Conservation (phyloP, 2,113 vertebrate species). For the Microcebus tavaratra region DNA sequence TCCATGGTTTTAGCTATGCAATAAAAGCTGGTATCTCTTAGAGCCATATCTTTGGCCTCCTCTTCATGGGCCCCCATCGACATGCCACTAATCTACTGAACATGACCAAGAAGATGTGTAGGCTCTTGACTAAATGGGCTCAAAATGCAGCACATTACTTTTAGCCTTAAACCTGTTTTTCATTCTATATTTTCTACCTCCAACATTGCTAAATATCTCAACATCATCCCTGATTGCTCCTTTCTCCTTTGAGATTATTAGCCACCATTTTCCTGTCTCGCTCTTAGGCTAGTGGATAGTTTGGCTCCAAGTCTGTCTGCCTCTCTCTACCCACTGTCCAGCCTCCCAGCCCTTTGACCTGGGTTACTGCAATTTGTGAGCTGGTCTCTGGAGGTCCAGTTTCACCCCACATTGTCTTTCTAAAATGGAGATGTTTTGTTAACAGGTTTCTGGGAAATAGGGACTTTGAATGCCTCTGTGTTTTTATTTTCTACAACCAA, state of each 20-base stretch:
- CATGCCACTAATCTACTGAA: not conserved
- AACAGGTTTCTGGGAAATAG: not conserved
- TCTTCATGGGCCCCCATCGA: not conserved
- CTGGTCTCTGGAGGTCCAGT: not conserved
- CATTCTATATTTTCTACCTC: not conserved
- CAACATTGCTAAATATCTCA: not conserved
- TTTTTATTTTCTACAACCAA: not conserved
- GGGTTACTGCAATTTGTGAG: too few species aligned
- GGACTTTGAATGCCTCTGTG: not conserved
- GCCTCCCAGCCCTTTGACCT: not conserved
- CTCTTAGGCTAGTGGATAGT: not conserved
- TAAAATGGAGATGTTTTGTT: not conserved
- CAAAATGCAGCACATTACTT: not conserved
- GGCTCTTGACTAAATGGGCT: not conserved
- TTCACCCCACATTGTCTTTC: not conserved
- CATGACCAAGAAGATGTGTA: not conserved
- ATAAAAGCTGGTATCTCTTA: not conserved
- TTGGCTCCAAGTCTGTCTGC: not conserved
- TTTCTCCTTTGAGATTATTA: not conserved
- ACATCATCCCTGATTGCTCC: accelerated
- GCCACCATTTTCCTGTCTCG: not conserved
- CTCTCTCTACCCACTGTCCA: not conserved
- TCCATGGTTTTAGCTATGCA: not conserved
- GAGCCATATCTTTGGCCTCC: not conserved
- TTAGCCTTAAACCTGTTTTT: not conserved